Percentiles rank a stretch among this genome's conserved stretches.
phyloP scores from a whole-genome alignment of 2,888 invertebrate genomes.

The Cheiracanthium punctorium region DNA sequence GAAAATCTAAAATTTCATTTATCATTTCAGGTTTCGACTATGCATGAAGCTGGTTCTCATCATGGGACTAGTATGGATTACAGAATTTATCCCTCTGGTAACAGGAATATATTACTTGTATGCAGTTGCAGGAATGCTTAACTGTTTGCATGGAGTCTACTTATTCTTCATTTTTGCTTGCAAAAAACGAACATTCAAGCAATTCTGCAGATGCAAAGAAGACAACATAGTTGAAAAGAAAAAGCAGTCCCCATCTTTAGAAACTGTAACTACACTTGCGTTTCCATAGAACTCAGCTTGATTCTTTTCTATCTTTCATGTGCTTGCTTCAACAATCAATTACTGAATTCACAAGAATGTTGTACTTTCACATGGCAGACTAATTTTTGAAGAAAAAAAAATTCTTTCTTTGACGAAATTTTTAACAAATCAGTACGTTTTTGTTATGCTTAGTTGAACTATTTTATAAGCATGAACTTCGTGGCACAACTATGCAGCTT shows the following conservation, averaged over 20 bases:
- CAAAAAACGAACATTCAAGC: conserved; percentile 71
- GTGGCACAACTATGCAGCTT: too few species aligned
- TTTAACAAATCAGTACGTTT: too few species aligned
- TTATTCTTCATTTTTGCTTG: conserved; percentile 75
- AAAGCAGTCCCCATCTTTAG: conserved; percentile 42
- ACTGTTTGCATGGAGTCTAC: conserved; percentile 73
- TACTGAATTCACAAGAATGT: too few species aligned
- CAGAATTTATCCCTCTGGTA: conserved; percentile 72
- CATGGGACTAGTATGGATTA: conserved; percentile 73
- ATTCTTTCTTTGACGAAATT: too few species aligned
- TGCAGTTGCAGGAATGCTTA: conserved; percentile 71
- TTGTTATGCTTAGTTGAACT: too few species aligned
- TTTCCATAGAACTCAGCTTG: too few species aligned
- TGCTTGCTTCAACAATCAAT: too few species aligned
- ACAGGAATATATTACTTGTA: conserved; percentile 70
- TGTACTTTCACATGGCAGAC: too few species aligned
- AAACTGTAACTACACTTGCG: conserved; percentile 29
- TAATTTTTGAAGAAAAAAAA: too few species aligned
- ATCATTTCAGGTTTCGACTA: conserved; percentile 71
- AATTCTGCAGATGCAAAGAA: neutral
- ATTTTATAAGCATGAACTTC: too few species aligned
- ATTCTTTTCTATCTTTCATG: too few species aligned
- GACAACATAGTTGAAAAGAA: neutral
- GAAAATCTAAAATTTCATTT: too few species aligned
- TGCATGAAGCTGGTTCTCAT: conserved; percentile 72